Percentiles rank a stretch among this genome's conserved stretches.
Conservation (phyloP, 2,888 invertebrate genomes). For the Mycalesis mineus region DNA sequence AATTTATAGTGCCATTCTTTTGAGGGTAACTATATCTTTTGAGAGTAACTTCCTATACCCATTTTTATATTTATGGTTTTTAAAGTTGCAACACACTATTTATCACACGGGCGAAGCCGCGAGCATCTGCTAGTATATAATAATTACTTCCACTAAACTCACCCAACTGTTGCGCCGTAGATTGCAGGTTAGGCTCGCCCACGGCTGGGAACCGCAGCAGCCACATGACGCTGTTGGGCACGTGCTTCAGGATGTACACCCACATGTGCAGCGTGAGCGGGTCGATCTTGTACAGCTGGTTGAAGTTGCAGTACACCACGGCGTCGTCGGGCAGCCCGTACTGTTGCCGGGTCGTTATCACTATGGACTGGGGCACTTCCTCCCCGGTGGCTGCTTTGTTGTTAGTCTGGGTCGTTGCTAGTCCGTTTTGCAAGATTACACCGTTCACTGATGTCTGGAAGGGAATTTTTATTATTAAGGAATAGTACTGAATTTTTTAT, state of each 20-base stretch:
- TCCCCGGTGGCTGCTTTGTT: constrained; percentile 99
- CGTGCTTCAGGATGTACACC: constrained; percentile 95
- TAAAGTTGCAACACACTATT: no score
- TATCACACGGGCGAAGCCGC: no score
- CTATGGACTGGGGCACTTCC: constrained; percentile 97
- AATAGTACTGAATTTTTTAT: no score
- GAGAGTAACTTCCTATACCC: no score
- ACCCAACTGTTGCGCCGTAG: constrained; percentile 90
- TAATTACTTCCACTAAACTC: constrained; percentile 26
- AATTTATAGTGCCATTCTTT: no score
- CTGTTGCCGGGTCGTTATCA: constrained; percentile 97
- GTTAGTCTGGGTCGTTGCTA: constrained; percentile 97
- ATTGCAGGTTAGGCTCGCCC: constrained; percentile 89
- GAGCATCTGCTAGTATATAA: no score
- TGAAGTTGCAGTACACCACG: constrained; percentile 99
- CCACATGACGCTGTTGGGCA: constrained; percentile 97
- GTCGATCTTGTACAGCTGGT: constrained; percentile 99
- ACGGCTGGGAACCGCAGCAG: constrained; percentile 96
- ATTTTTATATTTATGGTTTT: no score
- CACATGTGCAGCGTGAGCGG: constrained; percentile 97
- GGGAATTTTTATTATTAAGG: background rate
- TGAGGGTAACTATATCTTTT: no score
- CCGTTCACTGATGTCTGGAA: constrained; percentile 94
- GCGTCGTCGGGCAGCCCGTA: constrained; percentile 98
- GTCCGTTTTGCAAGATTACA: constrained; percentile 96